Percentiles rank a stretch among this genome's conserved stretches.
Evolutionary conservation across 2,113 vertebrate genomes (phyloP).

Genomic region (Vanacampus margaritifer): DNA sequence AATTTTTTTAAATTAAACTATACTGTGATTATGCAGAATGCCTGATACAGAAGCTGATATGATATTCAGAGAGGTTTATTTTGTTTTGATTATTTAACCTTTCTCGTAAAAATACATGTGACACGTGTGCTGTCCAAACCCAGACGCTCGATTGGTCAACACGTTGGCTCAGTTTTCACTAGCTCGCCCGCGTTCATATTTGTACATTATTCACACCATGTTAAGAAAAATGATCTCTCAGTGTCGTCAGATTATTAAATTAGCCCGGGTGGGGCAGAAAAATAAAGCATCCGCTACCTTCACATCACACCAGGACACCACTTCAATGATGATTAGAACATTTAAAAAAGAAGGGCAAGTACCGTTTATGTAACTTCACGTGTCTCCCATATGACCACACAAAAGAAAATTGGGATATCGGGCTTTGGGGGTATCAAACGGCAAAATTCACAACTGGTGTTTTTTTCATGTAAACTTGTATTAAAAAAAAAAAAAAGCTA

Average conservation of each 20-base stretch:
- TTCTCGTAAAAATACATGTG: constrained; percentile 62
- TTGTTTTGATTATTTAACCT: constrained; percentile 36
- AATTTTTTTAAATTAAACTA: constrained; percentile 62
- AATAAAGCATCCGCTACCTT: constrained; percentile 70
- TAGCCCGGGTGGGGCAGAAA: constrained; percentile 53
- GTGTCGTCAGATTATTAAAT: constrained; percentile 73
- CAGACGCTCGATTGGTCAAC: constrained; percentile 47
- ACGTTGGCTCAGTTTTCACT: constrained; percentile 68
- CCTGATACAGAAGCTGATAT: constrained; percentile 42
- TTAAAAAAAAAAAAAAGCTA: too few relatives aligned
- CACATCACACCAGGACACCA: constrained; percentile 47
- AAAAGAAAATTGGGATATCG: neutral
- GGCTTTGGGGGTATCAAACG: neutral
- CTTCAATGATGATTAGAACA: neutral
- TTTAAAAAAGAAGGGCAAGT: constrained; percentile 44
- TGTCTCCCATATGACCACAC: neutral
- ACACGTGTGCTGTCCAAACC: constrained; percentile 61
- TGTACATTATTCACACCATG: constrained; percentile 78
- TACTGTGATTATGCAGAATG: constrained; percentile 52
- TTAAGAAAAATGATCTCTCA: constrained; percentile 68
- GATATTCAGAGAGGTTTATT: constrained; percentile 37
- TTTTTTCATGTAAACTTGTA: too few relatives aligned
- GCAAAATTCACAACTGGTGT: neutral
- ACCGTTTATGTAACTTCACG: constrained; percentile 44
- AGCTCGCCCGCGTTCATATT: constrained; percentile 42